A percentile compares a stretch with the other conserved stretches of the same genome.
phyloP scores from a whole-genome alignment of 2,888 invertebrate species.

The Acanthosepion pharaonis region DNA sequence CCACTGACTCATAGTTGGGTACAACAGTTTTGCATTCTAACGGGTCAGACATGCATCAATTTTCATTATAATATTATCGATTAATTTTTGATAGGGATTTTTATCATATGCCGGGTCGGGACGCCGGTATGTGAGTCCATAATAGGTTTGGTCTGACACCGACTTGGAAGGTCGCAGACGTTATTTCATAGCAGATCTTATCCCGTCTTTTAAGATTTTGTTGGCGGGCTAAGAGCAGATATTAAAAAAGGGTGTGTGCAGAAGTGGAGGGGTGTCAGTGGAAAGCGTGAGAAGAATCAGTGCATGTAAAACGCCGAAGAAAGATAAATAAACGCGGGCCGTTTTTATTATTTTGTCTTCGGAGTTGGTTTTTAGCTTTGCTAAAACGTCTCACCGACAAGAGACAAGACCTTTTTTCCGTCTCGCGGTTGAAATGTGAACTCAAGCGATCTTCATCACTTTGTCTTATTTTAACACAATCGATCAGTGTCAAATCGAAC shows the following conservation, averaged over 20 bases:
- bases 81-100: not conserved
- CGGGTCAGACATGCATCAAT: conserved; percentile 4
- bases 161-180: not conserved
- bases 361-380: not conserved
- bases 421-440: too few relatives aligned
- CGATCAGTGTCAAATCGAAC: too few relatives aligned
- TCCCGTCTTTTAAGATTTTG: not conserved
- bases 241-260: not conserved
- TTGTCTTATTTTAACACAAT: too few relatives aligned
- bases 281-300: not conserved
- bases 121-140: not conserved
- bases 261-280: fast-evolving
- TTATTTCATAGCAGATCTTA: not conserved
- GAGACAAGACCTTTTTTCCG: not conserved
- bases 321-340: not conserved
- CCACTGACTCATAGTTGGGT: not conserved
- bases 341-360: not conserved
- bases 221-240: not conserved
- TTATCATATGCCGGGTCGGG: conserved; percentile 1
- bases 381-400: not conserved
- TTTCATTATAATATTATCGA: conserved; percentile 6
- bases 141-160: not conserved
- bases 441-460: too few relatives aligned
- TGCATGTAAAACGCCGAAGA: not conserved
- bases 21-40: not conserved